These are phyloP conservation scores for Laothoe populi DNA, from an alignment of 2,888 invertebrate genomes.

Conservation along the genomic window DNA sequence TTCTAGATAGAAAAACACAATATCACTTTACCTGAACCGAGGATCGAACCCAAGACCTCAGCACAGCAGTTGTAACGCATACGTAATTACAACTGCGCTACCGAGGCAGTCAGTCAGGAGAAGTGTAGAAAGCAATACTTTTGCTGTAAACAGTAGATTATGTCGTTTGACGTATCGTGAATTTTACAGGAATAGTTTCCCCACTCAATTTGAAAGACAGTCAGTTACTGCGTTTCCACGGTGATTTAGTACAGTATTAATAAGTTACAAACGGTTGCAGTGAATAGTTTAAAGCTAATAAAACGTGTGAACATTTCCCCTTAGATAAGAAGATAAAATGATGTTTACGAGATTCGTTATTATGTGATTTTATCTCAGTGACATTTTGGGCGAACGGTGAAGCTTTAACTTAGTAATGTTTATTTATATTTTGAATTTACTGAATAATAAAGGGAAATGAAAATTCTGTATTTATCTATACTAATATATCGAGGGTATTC, in stretches of 20 bases:
- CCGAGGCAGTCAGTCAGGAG: no score
- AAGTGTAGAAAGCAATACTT: no score
- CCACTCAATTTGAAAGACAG: not conserved
- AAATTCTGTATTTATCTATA: no score
- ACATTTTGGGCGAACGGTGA: not conserved
- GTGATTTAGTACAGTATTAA: conserved; percentile 15
- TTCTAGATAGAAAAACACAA: no score
- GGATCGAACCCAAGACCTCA: no score
- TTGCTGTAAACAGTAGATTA: not conserved
- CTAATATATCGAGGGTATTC: no score
- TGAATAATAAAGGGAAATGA: no score
- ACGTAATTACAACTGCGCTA: no score
- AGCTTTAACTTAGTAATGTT: no score
- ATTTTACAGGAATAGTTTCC: not conserved
- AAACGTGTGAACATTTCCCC: conserved; percentile 16
- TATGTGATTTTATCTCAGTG: not conserved
- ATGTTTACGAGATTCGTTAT: not conserved
- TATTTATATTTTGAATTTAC: no score
- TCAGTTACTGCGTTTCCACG: conserved; percentile 6
- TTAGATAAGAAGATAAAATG: conserved; percentile 6
- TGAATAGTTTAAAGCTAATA: conserved; percentile 13
- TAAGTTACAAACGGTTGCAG: conserved; percentile 2
- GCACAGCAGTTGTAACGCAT: no score
- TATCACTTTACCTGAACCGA: no score
- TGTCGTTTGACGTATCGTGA: conserved; percentile 6